Base-by-base conservation (phyloP, 2,888 invertebrate species). In the Plebejus melissa region DNA sequence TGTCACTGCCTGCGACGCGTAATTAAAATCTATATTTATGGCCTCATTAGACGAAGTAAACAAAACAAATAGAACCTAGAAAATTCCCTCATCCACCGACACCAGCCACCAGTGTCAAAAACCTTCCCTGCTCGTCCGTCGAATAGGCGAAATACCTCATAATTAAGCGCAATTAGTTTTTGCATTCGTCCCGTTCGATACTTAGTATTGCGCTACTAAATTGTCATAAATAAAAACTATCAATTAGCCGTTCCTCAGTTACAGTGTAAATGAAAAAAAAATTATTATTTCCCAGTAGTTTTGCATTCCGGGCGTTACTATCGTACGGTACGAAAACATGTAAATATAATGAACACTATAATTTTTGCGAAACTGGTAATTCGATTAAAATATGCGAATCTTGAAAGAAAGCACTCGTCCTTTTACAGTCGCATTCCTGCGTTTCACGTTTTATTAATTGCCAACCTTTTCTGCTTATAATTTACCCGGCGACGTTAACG, bases 21-120 rank as follows among this genome's bases (percentile, higher is more conserved):
- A 87, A 88, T 88, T 88, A 87, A 85, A 85, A 85, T 85, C 82
- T 85, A 87, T 88, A 88, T 89, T 88, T 86, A 89, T 87, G 80
- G 84, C 78, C 79, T 79, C 80, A 80, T 80, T 79, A 81, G 78
- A 78, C 76, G 77, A 78, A 76, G 79, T 80, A 83, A 78, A 80
- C 69, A 79, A 78, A 77, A 78, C 77, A 54, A 54, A 54, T 4
- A 54, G 54, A 54, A 54, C 77, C 58, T 46, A 77, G 77, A 76
- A 80, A 78, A 77, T 80, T 78, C 77, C 75, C 78, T 79, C 83
- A 74, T 74, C 75, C 77, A 79, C 77, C 77, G 85, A 78, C 75
- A 78, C 76, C 77, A 75, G 75, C 74, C 78, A 76, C 77, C 60
- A 83, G 84, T 81, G 83, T 82, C 81, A 83, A 82, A 83, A 86